Conservation (phyloP, 2,888 invertebrate species). For the Dasypogon diadema region DNA sequence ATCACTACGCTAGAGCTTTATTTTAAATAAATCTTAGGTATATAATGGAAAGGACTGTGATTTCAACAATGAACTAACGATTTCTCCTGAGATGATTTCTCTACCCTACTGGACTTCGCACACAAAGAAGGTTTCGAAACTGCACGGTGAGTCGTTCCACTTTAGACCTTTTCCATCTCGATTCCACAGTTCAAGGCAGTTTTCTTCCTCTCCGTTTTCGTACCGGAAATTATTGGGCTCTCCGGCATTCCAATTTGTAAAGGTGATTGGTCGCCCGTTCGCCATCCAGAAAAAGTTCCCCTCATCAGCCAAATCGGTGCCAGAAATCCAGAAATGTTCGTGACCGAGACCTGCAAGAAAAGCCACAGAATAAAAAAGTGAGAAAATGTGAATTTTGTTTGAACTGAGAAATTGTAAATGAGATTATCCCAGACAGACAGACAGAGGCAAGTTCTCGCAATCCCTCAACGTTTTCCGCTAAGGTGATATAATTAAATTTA, state of each 20-base stretch:
- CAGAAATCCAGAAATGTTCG: constrained; percentile 94
- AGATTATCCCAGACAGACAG: too few relatives aligned
- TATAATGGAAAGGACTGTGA: constrained; percentile 28
- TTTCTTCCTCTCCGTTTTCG: constrained; percentile 93
- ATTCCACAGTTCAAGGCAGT: constrained; percentile 90
- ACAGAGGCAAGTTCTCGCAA: too few relatives aligned
- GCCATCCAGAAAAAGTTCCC: constrained; percentile 95
- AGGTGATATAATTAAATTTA: too few relatives aligned
- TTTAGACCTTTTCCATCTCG: constrained; percentile 91
- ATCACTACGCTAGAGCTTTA: constrained; percentile 12
- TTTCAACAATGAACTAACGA: not conserved
- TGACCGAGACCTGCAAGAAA: constrained; percentile 82
- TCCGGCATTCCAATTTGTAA: constrained; percentile 94
- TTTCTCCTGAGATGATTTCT: not conserved
- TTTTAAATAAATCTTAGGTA: constrained; percentile 47
- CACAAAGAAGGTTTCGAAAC: constrained; percentile 92
- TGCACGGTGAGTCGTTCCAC: constrained; percentile 95
- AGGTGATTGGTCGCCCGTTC: constrained; percentile 87
- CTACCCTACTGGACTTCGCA: constrained; percentile 78
- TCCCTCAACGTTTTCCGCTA: too few relatives aligned
- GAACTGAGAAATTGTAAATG: not conserved
- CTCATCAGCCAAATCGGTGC: constrained; percentile 91
- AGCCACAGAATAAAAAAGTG: not conserved
- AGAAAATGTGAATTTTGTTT: too few relatives aligned
- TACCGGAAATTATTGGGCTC: constrained; percentile 92